Conservation (phyloP, 2,888 invertebrate genomes). For the Sarcophaga subvicina region DNA sequence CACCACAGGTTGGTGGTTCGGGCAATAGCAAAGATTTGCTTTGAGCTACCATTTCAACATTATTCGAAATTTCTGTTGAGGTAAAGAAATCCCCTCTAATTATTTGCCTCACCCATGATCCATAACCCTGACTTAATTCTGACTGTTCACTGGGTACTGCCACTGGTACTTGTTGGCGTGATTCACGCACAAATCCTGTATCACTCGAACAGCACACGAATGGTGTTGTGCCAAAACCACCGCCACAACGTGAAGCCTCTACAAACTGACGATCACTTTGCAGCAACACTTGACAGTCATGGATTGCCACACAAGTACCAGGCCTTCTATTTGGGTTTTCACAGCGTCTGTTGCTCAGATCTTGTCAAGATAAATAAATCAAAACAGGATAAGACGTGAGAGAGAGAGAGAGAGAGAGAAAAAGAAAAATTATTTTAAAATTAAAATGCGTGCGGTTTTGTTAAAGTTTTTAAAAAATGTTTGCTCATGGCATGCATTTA, state of each 20-base stretch:
- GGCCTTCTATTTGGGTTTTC: constrained; percentile 77
- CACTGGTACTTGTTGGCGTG: neutral
- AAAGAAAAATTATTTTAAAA: neutral
- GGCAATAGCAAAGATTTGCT: constrained; percentile 71
- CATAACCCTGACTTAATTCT: neutral
- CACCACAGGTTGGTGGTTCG: constrained; percentile 78
- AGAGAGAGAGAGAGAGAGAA: neutral
- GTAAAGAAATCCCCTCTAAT: constrained; percentile 36
- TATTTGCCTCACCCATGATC: constrained; percentile 30
- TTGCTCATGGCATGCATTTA: constrained; percentile 2
- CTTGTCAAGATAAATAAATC: constrained; percentile 2
- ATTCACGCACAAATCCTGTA: constrained; percentile 73
- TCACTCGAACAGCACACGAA: constrained; percentile 79
- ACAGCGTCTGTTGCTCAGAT: constrained; percentile 83
- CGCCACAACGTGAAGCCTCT: constrained; percentile 75
- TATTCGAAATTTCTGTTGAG: neutral
- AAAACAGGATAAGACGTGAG: neutral
- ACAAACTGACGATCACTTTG: constrained; percentile 75
- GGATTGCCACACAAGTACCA: constrained; percentile 78
- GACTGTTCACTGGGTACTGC: neutral
- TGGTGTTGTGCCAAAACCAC: constrained; percentile 74
- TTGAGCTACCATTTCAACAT: neutral
- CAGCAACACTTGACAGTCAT: constrained; percentile 77
- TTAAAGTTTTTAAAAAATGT: constrained; percentile 7
- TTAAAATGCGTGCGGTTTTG: neutral